A percentile compares a stretch with the other conserved stretches of the same genome.
Evolutionary conservation across 2,113 vertebrate species (phyloP).

Genomic region (Trichomycterus rosablanca): DNA sequence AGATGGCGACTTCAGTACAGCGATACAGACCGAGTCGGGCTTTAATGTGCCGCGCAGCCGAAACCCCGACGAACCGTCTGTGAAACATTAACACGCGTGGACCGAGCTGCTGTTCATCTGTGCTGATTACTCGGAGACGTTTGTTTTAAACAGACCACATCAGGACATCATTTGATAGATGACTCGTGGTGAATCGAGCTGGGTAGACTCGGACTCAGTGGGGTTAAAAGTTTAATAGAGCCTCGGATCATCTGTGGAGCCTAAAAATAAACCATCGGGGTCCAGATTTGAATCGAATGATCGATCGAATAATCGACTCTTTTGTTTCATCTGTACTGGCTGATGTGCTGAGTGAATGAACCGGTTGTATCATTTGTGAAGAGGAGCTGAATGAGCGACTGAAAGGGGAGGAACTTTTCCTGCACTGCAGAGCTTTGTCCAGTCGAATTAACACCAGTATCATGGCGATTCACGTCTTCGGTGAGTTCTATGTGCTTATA

Average conservation of each 20-base stretch:
- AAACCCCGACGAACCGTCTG: background rate
- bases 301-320: no score
- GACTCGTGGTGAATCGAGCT: no score
- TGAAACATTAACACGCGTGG: background rate
- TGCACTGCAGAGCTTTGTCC: slow-evolving; percentile 42
- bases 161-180: no score
- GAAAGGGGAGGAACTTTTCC: slow-evolving; percentile 18
- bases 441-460: slow-evolving; percentile 36
- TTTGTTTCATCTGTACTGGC: no score
- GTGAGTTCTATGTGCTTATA: slow-evolving; percentile 58
- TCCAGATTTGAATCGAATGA: no score
- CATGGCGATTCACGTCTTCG: slow-evolving; percentile 76
- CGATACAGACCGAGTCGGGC: slow-evolving; percentile 55
- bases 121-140: no score
- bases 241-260: no score
- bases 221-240: slow-evolving; percentile 30
- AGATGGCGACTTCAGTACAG: slow-evolving; percentile 70
- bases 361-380: background rate
- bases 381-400: background rate
- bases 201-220: background rate
- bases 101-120: no score
- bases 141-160: no score
- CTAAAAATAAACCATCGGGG: background rate
- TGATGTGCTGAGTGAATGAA: no score
- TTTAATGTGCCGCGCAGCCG: slow-evolving; percentile 26